Evolutionary conservation across 1,140 invertebrate genomes (phyloP).

Genomic region (Caenorhabditis tropicalis): DNA sequence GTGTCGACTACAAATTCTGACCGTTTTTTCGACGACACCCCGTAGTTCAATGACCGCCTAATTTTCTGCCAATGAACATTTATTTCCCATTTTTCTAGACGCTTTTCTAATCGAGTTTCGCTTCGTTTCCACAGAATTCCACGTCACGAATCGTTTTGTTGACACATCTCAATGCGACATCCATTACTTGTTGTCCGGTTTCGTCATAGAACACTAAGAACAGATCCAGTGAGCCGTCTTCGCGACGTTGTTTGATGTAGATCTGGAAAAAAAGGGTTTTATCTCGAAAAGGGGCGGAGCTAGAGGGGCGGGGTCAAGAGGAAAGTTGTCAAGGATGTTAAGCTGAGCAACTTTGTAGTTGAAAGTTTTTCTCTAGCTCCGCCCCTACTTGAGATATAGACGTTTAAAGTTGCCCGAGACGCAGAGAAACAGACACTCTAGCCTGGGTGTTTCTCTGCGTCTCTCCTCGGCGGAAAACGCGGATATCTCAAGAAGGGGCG

Average conservation of each 20-base stretch:
- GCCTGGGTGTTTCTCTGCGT: no score
- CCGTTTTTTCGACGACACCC: background rate
- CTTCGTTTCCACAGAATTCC: slow-evolving; percentile 1
- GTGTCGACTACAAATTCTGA: background rate
- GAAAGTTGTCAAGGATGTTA: no score
- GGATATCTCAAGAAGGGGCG: no score
- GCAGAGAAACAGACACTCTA: no score
- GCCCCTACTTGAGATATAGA: no score
- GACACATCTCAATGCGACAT: background rate
- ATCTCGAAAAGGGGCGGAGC: no score
- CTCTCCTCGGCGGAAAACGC: no score
- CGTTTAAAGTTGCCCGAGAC: no score
- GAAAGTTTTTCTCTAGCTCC: no score
- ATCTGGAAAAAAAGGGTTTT: background rate
- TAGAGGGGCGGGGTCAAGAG: no score
- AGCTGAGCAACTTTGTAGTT: no score
- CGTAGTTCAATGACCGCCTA: background rate
- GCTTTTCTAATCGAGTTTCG: background rate
- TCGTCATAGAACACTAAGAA: background rate
- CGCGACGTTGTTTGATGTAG: slow-evolving; percentile 6
- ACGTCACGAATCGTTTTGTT: background rate
- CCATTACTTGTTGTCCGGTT: slow-evolving; percentile 5
- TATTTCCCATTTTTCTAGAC: background rate
- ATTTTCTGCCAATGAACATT: background rate
- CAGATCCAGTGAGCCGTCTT: background rate